phyloP scores from a whole-genome alignment of 1,140 invertebrate species.

The Procambarus virginalis region DNA sequence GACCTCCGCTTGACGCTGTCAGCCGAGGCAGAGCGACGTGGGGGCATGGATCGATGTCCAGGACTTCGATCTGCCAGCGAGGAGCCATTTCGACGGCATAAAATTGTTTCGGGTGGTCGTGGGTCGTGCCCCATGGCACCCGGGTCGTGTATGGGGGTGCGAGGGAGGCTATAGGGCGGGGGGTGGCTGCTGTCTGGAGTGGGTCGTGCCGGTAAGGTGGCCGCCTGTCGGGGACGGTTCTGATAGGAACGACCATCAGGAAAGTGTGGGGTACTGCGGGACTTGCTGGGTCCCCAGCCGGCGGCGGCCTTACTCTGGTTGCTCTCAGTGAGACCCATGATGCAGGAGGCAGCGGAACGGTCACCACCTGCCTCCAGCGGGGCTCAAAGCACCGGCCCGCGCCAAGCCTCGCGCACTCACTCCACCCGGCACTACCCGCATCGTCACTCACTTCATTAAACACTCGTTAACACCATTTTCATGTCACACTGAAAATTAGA shows the following conservation, averaged over 20 bases:
- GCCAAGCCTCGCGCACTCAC: not conserved
- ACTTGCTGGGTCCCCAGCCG: conserved; percentile 44
- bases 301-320: conserved; percentile 43
- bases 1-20: conserved; percentile 40
- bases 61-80: conserved; percentile 10
- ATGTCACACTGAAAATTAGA: not conserved
- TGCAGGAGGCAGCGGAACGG: not conserved
- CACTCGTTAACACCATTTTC: not conserved
- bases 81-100: not conserved
- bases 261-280: conserved; percentile 42
- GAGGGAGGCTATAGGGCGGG: not conserved
- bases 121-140: not conserved
- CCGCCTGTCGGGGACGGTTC: conserved; percentile 39
- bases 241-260: conserved; percentile 20
- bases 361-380: not conserved
- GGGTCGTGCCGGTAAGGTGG: conserved; percentile 34
- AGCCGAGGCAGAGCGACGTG: conserved; percentile 50
- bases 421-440: not conserved
- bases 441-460: not conserved
- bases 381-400: not conserved
- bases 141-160: conserved; percentile 26
- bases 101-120: not conserved
- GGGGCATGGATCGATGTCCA: conserved; percentile 18
- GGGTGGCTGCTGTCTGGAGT: conserved; percentile 4
- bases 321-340: conserved; percentile 60